A percentile compares a stretch with the other conserved stretches of the same genome.
These are phyloP conservation scores for Nilaparvata lugens DNA, from an alignment of 1,140 invertebrate species.

Conservation along the genomic window DNA sequence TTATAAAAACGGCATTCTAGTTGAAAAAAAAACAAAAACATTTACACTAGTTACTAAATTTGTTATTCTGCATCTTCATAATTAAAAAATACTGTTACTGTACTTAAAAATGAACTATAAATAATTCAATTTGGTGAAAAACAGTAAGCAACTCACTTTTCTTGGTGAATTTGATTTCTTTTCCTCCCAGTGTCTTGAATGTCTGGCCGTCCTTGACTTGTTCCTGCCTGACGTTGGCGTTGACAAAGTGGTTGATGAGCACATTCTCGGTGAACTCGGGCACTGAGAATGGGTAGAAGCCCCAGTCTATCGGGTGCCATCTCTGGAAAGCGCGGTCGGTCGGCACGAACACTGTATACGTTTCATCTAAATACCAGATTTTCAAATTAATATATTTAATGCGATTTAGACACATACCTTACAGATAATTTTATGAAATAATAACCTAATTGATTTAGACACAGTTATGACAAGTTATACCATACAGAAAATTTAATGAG, in stretches of 20 bases:
- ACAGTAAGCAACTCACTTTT: constrained; percentile 38
- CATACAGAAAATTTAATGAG: too few relatives aligned
- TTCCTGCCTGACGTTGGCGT: constrained; percentile 45
- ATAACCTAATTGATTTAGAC: too few relatives aligned
- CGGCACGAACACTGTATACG: constrained; percentile 52
- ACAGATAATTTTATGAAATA: too few relatives aligned
- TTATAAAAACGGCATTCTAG: too few relatives aligned
- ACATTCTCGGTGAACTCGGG: constrained; percentile 51
- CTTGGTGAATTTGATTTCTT: constrained; percentile 43
- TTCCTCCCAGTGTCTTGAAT: constrained; percentile 44
- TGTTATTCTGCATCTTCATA: too few relatives aligned
- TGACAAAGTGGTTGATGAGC: constrained; percentile 50
- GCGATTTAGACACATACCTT: too few relatives aligned
- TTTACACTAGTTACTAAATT: too few relatives aligned
- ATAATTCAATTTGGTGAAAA: too few relatives aligned
- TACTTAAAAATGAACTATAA: too few relatives aligned
- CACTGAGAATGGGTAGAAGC: constrained; percentile 56
- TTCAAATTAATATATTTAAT: too few relatives aligned
- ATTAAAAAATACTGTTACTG: constrained; percentile 11
- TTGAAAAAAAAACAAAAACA: too few relatives aligned
- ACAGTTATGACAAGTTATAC: too few relatives aligned
- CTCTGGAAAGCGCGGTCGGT: constrained; percentile 52
- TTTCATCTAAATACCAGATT: constrained; percentile 42
- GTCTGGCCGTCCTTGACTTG: constrained; percentile 42
- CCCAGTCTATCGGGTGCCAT: constrained; percentile 59